Conservation (phyloP, 2,113 vertebrate genomes). For the Cavia aperea region DNA sequence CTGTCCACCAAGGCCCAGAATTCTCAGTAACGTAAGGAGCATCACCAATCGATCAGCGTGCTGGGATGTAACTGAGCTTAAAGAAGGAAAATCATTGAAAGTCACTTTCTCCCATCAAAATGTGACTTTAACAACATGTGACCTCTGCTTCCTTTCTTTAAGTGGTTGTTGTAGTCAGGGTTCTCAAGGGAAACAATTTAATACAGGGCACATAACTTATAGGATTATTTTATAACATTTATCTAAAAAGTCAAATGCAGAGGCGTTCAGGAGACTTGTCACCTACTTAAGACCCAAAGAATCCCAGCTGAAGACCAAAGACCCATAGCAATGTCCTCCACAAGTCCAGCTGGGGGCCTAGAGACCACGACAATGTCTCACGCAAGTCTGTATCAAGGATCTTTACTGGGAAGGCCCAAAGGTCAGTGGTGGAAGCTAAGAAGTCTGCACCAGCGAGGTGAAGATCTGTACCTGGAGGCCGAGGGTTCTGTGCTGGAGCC, state of each 20-base stretch:
- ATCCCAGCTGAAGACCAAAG: neutral
- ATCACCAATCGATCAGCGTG: neutral
- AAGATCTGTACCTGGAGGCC: neutral
- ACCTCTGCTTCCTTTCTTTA: neutral
- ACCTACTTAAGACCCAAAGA: neutral
- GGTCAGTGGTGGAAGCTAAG: neutral
- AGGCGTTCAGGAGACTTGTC: neutral
- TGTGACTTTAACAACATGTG: neutral
- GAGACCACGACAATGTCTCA: neutral
- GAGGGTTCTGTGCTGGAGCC: neutral
- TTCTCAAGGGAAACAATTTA: neutral
- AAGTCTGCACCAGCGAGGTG: neutral
- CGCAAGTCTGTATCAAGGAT: neutral
- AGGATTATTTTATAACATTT: neutral
- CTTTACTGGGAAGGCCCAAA: neutral
- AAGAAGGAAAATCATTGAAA: conserved; percentile 4
- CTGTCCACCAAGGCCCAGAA: neutral
- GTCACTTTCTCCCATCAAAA: neutral
- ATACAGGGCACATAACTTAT: neutral
- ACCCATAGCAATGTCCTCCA: neutral
- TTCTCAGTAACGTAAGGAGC: neutral
- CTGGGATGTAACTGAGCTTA: neutral
- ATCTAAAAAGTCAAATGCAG: neutral
- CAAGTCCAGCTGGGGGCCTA: neutral
- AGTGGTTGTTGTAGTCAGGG: neutral